Conservation (phyloP, 1,140 invertebrate species). For the Oppia nitens region DNA sequence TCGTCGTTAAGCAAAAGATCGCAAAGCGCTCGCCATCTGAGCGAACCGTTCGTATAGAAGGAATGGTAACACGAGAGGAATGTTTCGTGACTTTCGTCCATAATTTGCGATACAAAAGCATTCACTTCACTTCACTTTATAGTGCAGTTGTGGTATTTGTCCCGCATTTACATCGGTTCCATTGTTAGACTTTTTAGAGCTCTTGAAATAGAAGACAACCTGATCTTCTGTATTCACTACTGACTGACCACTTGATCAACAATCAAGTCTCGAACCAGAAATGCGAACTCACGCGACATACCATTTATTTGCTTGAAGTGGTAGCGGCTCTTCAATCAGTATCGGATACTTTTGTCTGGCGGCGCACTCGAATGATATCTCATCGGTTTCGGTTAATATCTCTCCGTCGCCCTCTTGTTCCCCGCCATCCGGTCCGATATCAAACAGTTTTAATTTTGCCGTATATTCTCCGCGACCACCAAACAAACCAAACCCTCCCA, state of each 20-base stretch:
- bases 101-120: constrained; percentile 11
- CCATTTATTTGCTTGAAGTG: constrained; percentile 60
- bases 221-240: constrained; percentile 83
- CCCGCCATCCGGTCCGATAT: constrained; percentile 77
- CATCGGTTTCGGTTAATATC: constrained; percentile 76
- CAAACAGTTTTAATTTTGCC: constrained; percentile 81
- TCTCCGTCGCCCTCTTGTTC: constrained; percentile 87
- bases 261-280: constrained; percentile 50
- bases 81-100: constrained; percentile 75
- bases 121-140: constrained; percentile 41
- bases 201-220: constrained; percentile 86
- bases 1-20: constrained; percentile 43
- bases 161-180: constrained; percentile 96
- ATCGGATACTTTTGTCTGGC: constrained; percentile 74
- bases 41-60: constrained; percentile 78
- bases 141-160: constrained; percentile 86
- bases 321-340: constrained; percentile 59
- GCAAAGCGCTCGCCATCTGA: constrained; percentile 83
- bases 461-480: constrained; percentile 91
- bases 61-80: constrained; percentile 84
- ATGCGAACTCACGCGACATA: constrained; percentile 85
- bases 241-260: constrained; percentile 79
- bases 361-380: constrained; percentile 77
- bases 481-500: constrained; percentile 86
- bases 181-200: constrained; percentile 92